Base-by-base conservation (phyloP, 1,140 invertebrate genomes). In the Saxidomus purpurata region DNA sequence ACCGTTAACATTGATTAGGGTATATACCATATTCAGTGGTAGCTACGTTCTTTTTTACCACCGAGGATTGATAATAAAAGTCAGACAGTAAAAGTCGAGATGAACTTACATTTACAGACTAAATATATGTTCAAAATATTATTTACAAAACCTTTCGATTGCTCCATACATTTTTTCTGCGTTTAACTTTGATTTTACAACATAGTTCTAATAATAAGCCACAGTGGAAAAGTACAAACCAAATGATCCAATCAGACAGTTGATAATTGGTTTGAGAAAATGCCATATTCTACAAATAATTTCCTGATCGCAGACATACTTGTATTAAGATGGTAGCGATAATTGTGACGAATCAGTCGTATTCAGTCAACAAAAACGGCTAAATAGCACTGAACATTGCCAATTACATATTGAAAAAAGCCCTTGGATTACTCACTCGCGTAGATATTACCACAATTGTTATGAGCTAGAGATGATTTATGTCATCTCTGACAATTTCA, bases 231-330 rank as follows among this genome's bases (percentile, higher is more conserved):
- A 22, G 15, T 63, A 63, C 59, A 25, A 28, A 63, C 4, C 1
- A n/a, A 63, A 63, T 63, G 25, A 11, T 79, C 76, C 49, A 36
- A 52, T 79, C 47, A 79, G 76, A 79, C 76, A 38, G 47, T 31
- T 79, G 28, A 25, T 85, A 85, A 85, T 85, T 71, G 34, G n/a
- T 71, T 85, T 85, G 83, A 85, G 63, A 38, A 36, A 74, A 67
- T 85, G 83, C 83, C 83, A 85, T 85, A 85, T 69, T 71, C 67
- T 71, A 76, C 63, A 52, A 71, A 76, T 55, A 52, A 74, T 85
- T 85, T 85, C 83, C 83, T 67, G 67, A 28, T 31, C 43, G 34
- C 83, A 85, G 83, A 74, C 83, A n/a, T 25, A 36, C n/a, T 85
- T 28, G 63, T 85, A 85, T 55, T 85, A 85, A 49, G 63, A 85